Base-by-base conservation (phyloP, 2,888 invertebrate species). In the Cryptocephalus moraei region DNA sequence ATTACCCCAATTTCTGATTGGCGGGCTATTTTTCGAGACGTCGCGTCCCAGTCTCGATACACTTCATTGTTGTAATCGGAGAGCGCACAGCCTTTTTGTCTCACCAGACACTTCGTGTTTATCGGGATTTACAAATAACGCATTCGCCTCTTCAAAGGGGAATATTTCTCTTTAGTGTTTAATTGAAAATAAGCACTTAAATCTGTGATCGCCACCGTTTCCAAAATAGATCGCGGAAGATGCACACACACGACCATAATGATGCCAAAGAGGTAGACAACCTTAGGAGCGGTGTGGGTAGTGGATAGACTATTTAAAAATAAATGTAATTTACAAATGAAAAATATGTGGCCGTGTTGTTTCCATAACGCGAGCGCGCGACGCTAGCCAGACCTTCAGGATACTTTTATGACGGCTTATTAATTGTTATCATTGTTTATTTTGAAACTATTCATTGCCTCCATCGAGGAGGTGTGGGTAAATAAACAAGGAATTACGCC, bases 221-320 rank as follows among this genome's bases (percentile, higher is more conserved):
- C 63, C 54, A 63, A 67, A 67, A 67, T 67, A 66, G 65, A 65
- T 58, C 61, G 62, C 60, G 67, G 67, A 67, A 66, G 65, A 61
- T 52, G 48, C 49, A 52, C 22, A 49, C 60, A 63, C 22, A 61
- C 60, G 62, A 62, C 62, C 62, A 63, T 62, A 62, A 62, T 63
- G 51, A 49, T 52, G 47, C 50, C 46, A 44, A 43, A 51, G 58
- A 61, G 61, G 61, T 62, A 59, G 61, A 62, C 56, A 60, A 60
- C 61, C 61, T 58, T 57, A 52, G 51, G 47, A 56, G 58, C 51
- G 55, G 56, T 57, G 58, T 56, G 22, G 22, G 22, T 22, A 22
- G 22, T 22, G 22, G 22, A 22, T 22, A 22, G 22, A 22, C 22
- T 22, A 22, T 22, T 22, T 22, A 22, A 22, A 22, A 22, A 22